phyloP scores from a whole-genome alignment of 2,888 invertebrate species.

The Macaria liturata region DNA sequence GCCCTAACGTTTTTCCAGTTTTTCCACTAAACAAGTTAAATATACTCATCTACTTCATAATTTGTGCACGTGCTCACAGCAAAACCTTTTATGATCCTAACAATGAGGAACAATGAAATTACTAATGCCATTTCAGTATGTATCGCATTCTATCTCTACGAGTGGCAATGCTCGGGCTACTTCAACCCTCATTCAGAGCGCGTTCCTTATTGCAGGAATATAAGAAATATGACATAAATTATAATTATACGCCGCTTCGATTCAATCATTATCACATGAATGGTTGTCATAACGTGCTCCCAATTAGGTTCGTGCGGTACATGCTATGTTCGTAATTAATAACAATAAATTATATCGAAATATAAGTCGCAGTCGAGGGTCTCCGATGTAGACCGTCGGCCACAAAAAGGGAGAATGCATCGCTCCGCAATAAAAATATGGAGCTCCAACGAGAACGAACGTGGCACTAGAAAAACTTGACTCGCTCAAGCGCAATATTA shows the following conservation, averaged over 20 bases:
- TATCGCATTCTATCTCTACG: conserved; percentile 40
- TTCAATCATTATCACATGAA: conserved; percentile 57
- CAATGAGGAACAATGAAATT: background rate
- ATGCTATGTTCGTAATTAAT: conserved; percentile 53
- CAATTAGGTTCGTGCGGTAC: conserved; percentile 53
- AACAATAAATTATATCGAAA: conserved; percentile 67
- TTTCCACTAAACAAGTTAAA: conserved; percentile 44
- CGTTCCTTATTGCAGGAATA: conserved; percentile 45
- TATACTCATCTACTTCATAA: conserved; percentile 36
- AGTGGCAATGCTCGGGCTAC: conserved; percentile 32
- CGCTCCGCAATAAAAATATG: conserved; percentile 57
- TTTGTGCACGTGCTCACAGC: conserved; percentile 37
- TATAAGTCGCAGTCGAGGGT: conserved; percentile 46
- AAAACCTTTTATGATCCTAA: conserved; percentile 33
- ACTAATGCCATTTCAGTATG: conserved; percentile 19
- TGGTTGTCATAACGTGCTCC: conserved; percentile 55
- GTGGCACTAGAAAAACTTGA: conserved; percentile 65
- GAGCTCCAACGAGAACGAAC: conserved; percentile 59
- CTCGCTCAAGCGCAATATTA: conserved; percentile 68
- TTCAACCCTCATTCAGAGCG: conserved; percentile 48
- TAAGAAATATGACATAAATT: conserved; percentile 66
- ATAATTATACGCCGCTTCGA: conserved; percentile 45
- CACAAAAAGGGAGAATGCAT: conserved; percentile 63
- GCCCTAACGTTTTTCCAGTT: conserved; percentile 55
- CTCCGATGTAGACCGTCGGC: conserved; percentile 38